Percentiles rank a stretch among this genome's conserved stretches.
phyloP scores from a whole-genome alignment of 1,140 invertebrate genomes.

The Drosophila murphyi region DNA sequence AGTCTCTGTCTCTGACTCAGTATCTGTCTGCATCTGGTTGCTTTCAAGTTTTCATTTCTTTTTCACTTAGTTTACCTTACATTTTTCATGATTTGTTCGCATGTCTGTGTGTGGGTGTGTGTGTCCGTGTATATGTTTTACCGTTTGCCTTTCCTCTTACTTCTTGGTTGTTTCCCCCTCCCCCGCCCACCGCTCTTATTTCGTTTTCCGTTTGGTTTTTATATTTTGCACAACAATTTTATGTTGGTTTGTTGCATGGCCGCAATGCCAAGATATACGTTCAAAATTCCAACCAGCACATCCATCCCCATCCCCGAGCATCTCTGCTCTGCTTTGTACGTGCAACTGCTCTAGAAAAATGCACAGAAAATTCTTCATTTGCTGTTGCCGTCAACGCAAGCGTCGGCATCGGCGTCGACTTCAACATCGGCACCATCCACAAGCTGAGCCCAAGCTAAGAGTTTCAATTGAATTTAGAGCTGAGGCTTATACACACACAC shows the following conservation, averaged over 20 bases:
- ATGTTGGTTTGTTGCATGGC: constrained; percentile 70
- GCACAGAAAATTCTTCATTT: constrained; percentile 79
- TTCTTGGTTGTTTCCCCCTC: constrained; percentile 42
- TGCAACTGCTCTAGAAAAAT: constrained; percentile 71
- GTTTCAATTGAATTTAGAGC: constrained; percentile 78
- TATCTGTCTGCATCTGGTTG: constrained; percentile 15
- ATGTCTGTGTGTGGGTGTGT: constrained; percentile 20
- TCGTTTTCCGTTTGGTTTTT: constrained; percentile 77
- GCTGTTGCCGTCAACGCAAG: constrained; percentile 27
- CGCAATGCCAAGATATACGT: constrained; percentile 13
- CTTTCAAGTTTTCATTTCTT: constrained; percentile 26
- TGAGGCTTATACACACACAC: constrained; percentile 35
- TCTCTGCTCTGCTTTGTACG: constrained; percentile 47
- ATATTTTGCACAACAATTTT: constrained; percentile 79
- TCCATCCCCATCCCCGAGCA: not conserved
- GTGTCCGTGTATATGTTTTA: constrained; percentile 7
- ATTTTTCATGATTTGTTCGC: constrained; percentile 63
- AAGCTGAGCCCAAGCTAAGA: constrained; percentile 55
- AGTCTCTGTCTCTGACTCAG: constrained; percentile 24
- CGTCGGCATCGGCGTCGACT: constrained; percentile 11
- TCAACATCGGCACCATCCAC: constrained; percentile 17
- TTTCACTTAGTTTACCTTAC: constrained; percentile 59
- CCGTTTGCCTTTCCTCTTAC: constrained; percentile 15
- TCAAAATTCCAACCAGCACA: not conserved
- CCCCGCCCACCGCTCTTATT: constrained; percentile 60